Evolutionary conservation across 2,797 vertebrate species (phyloP).

Genomic region (Hyperoplus lanceolatus): DNA sequence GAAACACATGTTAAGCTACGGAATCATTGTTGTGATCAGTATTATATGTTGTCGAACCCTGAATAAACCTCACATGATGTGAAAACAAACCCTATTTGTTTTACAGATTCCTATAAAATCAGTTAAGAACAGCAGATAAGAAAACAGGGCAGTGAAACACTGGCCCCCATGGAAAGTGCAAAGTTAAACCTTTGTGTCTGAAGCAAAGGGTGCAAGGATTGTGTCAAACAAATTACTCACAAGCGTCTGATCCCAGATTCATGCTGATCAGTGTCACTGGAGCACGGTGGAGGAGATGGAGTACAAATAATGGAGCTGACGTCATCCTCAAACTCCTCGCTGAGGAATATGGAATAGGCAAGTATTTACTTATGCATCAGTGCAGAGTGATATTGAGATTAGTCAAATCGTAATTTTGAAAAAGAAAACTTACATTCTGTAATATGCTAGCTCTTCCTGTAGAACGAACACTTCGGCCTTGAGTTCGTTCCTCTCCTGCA

Average conservation of each 20-base stretch:
- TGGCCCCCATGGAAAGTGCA: neutral
- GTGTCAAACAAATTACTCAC: constrained; percentile 84
- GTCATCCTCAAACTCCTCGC: constrained; percentile 92
- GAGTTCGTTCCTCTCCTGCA: constrained; percentile 94
- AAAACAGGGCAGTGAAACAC: neutral
- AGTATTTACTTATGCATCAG: neutral
- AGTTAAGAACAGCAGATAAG: neutral
- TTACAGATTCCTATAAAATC: neutral
- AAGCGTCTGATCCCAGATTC: constrained; percentile 95
- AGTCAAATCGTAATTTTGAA: neutral
- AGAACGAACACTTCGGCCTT: constrained; percentile 93
- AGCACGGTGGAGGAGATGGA: constrained; percentile 66
- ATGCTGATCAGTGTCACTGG: constrained; percentile 81
- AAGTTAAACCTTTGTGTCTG: neutral
- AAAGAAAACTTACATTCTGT: constrained; percentile 86
- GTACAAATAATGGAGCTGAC: constrained; percentile 70
- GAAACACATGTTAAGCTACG: neutral
- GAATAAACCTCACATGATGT: neutral
- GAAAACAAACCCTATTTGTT: neutral
- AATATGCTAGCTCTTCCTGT: constrained; percentile 93
- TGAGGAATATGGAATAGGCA: constrained; percentile 59
- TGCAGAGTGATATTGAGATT: neutral
- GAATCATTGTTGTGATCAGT: neutral
- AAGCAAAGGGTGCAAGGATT: neutral
- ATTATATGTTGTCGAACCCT: neutral